These are phyloP conservation scores for Motacilla alba DNA, from an alignment of 2,113 vertebrate genomes.

Conservation along the genomic window DNA sequence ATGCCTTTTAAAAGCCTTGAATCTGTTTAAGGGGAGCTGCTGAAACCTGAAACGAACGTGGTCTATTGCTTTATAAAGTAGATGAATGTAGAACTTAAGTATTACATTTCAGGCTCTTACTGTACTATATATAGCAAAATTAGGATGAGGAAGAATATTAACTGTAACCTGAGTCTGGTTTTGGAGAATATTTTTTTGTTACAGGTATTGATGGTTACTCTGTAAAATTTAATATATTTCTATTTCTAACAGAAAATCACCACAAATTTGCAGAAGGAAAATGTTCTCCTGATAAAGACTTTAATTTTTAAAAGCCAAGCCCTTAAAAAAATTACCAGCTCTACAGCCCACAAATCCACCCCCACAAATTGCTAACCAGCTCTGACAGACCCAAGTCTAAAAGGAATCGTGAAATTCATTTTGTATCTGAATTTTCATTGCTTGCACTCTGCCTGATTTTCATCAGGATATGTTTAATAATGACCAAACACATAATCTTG, in stretches of 20 bases:
- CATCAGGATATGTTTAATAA: neutral
- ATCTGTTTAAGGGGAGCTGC: constrained; percentile 26
- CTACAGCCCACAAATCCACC: neutral
- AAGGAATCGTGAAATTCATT: neutral
- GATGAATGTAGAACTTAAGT: constrained; percentile 24
- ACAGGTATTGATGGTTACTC: neutral
- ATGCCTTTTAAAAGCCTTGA: constrained; percentile 45
- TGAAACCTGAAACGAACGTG: constrained; percentile 41
- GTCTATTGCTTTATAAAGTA: constrained; percentile 33
- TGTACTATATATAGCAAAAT: constrained; percentile 47
- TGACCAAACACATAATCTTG: neutral
- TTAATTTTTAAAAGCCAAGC: neutral
- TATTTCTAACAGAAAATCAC: neutral
- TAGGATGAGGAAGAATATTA: neutral
- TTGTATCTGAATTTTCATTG: neutral
- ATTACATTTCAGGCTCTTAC: constrained; percentile 44
- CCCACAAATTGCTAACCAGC: neutral
- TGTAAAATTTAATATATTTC: neutral
- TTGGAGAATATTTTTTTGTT: neutral
- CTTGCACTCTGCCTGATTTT: neutral
- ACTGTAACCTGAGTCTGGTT: neutral
- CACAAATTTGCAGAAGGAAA: neutral
- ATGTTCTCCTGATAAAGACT: neutral
- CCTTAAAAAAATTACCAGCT: neutral
- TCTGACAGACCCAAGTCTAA: neutral